Conservation (phyloP, 1,140 invertebrate genomes). For the Brachionus asplanchnoidis region DNA sequence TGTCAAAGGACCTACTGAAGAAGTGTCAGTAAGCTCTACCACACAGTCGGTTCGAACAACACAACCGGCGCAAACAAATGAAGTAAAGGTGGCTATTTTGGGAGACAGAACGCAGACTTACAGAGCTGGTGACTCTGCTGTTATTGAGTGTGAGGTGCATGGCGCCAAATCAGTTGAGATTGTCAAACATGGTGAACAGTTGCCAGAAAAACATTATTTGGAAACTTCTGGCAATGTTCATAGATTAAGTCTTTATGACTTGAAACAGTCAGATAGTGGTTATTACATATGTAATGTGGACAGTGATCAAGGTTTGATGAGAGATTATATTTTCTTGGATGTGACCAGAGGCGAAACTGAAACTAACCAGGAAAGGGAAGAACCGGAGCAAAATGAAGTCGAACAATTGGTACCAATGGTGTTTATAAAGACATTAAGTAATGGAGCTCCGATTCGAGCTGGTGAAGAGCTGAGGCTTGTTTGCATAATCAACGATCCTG, state of each 20-base stretch:
- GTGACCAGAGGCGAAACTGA: not conserved
- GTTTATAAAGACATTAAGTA: not conserved
- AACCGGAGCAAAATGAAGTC: not conserved
- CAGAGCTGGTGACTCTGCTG: not conserved
- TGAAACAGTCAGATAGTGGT: not conserved
- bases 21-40: not conserved
- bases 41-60: not conserved
- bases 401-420: not conserved
- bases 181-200: not conserved
- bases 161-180: not conserved
- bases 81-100: not conserved
- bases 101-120: not conserved
- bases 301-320: not conserved
- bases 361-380: not conserved
- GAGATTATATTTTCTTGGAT: slow-evolving; percentile 24
- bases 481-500: slow-evolving; percentile 3
- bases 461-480: not conserved
- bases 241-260: not conserved
- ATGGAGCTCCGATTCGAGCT: not conserved
- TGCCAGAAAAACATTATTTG: not conserved
- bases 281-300: slow-evolving; percentile 25
- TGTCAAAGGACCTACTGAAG: slow-evolving; percentile 34
- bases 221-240: not conserved
- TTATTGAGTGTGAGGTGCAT: not conserved
- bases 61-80: not conserved